phyloP scores from a whole-genome alignment of 1,140 invertebrate species.

The Linepithema humile region DNA sequence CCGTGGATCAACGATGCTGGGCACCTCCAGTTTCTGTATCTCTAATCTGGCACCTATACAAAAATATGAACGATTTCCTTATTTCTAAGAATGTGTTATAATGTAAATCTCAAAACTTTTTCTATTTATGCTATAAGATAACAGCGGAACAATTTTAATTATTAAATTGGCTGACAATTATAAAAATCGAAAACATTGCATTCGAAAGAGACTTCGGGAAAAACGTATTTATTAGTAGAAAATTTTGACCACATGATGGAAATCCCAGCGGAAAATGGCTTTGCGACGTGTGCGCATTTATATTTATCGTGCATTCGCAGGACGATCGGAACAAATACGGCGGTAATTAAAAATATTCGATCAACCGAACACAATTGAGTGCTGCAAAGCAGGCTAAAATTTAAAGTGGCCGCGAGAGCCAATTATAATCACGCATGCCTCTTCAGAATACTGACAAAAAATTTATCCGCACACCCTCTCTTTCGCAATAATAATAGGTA shows the following conservation, averaged over 20 bases:
- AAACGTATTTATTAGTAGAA: conserved; percentile 53
- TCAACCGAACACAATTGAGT: conserved; percentile 63
- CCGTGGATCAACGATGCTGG: conserved; percentile 78
- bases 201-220: background rate
- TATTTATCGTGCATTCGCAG: conserved; percentile 60
- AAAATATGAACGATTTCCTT: background rate
- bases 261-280: conserved; percentile 19
- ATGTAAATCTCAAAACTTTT: background rate
- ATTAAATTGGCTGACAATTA: conserved; percentile 8
- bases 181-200: conserved; percentile 25
- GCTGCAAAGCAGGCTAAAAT: background rate
- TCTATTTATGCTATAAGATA: background rate
- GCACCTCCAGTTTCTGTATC: conserved; percentile 75
- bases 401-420: conserved; percentile 22
- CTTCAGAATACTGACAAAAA: conserved; percentile 12
- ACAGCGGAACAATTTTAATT: background rate
- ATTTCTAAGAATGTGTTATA: background rate
- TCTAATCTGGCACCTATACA: conserved; percentile 69
- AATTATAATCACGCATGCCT: conserved; percentile 27
- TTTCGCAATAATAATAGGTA: background rate
- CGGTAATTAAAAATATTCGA: conserved; percentile 80
- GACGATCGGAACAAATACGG: conserved; percentile 33
- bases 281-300: conserved; percentile 48
- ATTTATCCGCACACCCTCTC: background rate
- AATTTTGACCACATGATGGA: background rate